Base-by-base conservation (phyloP, 2,888 invertebrate genomes). In the Diploptera punctata region DNA sequence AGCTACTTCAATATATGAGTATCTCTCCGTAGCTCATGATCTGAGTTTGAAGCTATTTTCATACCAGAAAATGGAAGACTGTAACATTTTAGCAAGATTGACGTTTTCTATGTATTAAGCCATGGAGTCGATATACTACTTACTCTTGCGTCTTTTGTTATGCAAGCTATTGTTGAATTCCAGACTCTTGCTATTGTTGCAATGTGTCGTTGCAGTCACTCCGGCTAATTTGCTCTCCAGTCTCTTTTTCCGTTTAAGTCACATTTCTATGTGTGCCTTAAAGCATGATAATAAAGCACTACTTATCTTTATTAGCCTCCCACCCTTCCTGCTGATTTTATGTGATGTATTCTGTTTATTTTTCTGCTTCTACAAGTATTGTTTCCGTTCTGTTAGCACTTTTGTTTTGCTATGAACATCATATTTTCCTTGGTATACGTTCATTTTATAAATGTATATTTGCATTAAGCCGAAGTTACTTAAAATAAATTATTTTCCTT, bases 161-260 rank as follows among this genome's bases (percentile, higher is more conserved):
- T 33, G 44, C 18, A 24, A 44, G 21, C 57, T 57, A 43, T 60
- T 69, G 60, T 69, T 60, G 31, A n/a, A 54, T 60, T 52, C 9
- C 49, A 29, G 47, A 19, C 26, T 26, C 18, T 65, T n/a, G 65
- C 61, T 38, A 54, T 52, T 68, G 54, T 68, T 54, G 52, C 44
- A 31, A 67, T 44, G 24, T 24, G 65, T 65, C 65, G 65, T 52
- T 21, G 52, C 57, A 57, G 54, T 43, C 54, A 57, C 69, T 69
- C 43, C 44, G 60, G 69, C 69, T 69, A 69, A 69, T 69, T 69
- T 69, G 57, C 60, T 43, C n/a, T 38, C 1, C n/a, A n/a, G n/a
- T n/a, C 54, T 38, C 62, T 62, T 16, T 19, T 38, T 19, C 52
- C 52, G 7, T 52, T 21, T 52, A 49, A 52, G 1, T 52, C 52